These are phyloP conservation scores for Ectropis grisescens DNA, from an alignment of 1,140 invertebrate genomes.

Conservation along the genomic window DNA sequence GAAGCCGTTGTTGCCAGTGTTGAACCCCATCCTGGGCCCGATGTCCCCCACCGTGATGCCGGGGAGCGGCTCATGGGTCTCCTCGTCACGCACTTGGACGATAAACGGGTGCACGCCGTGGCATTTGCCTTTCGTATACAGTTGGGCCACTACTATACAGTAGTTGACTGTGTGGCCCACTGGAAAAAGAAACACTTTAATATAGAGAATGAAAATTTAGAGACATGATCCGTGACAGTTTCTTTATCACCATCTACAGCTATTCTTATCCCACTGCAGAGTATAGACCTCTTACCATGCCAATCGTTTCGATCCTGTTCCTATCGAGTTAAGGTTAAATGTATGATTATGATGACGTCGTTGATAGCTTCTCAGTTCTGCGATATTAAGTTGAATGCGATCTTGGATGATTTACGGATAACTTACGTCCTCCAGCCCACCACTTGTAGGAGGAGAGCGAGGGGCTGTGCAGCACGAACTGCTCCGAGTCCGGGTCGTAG, in stretches of 20 bases:
- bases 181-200: conserved; percentile 52
- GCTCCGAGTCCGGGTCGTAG: conserved; percentile 86
- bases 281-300: too few species aligned
- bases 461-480: conserved; percentile 92
- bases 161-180: conserved; percentile 95
- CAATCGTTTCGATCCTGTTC: too few species aligned
- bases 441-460: conserved; percentile 93
- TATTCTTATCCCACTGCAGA: too few species aligned
- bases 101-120: conserved; percentile 93
- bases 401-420: too few species aligned
- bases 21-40: conserved; percentile 92
- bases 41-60: conserved; percentile 95
- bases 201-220: conserved; percentile 1
- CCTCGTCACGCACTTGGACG: conserved; percentile 88
- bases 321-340: too few species aligned
- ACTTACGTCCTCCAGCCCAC: conserved; percentile 94
- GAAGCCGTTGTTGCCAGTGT: conserved; percentile 91
- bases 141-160: conserved; percentile 89
- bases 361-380: too few species aligned
- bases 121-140: conserved; percentile 86
- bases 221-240: too few species aligned
- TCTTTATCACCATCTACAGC: too few species aligned
- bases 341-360: too few species aligned
- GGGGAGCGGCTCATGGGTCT: conserved; percentile 87
- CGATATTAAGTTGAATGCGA: too few species aligned